Base-by-base conservation (phyloP, 2,797 vertebrate genomes). In the Odontamblyopus lacepedii region DNA sequence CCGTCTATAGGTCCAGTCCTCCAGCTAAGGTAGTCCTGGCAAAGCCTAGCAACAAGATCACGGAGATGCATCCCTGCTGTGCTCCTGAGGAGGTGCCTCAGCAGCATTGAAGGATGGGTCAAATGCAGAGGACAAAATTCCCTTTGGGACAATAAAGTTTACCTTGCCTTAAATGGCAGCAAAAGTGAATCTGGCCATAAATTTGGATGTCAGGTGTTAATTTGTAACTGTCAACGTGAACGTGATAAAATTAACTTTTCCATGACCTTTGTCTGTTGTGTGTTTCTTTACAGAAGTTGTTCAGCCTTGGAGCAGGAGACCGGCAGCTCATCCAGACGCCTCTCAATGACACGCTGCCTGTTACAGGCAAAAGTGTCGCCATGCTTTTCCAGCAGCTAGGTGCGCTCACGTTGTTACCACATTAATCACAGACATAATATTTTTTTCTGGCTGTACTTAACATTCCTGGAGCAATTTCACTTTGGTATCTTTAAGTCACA, bases 381-480 rank as follows among this genome's bases (percentile, higher is more conserved):
- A 93, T 99, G 80, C 95, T 99, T 83, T 99, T 99, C 93, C 97
- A 98, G 87, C 98, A 99, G 74, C 89, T 99, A 66, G 98, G 98
- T 99, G 93, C 78, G 96, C 95, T 56, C 53, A 13, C 2, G 3
- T 27, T 65, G n/a, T 64, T 65, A n/a, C 29, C 29, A 67, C 65
- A 67, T 53, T 29, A 5, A 67, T 53, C 23, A 64, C 5, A 13
- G 32, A 1, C 4, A 64, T 13, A 41, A 67, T 6, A 68, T 84
- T 83, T 66, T n/a, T 70, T 55, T 67, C 27, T 73, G 50, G 72
- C 57, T 65, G 76, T 77, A 35, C 67, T 82, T 67, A 56, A 64
- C 55, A 67, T 85, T 82, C 57, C 72, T 78, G 69, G 62, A 61
- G 27, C 29, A 44, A 81, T 70, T 69, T 48, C 59, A 35, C 19